A percentile compares a stretch with the other conserved stretches of the same genome.
Evolutionary conservation across 1,140 invertebrate species (phyloP).

Genomic region (Bombus ignitus): DNA sequence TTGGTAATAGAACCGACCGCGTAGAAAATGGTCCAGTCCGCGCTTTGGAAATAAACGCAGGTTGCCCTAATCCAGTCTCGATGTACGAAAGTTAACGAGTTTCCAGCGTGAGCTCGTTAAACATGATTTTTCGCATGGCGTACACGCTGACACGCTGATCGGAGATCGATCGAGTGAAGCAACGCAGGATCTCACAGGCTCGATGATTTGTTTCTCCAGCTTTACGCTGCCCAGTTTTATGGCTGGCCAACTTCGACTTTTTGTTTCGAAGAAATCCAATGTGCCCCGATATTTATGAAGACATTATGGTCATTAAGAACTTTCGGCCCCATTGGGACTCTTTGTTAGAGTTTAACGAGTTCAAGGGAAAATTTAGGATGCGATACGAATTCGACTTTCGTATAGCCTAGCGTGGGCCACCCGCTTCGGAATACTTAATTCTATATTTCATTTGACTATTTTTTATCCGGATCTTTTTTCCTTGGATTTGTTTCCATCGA

Average conservation of each 20-base stretch:
- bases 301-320: neutral
- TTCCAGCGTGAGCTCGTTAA: slow-evolving; percentile 44
- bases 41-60: slow-evolving; percentile 49
- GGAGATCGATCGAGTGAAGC: neutral
- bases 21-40: slow-evolving; percentile 50
- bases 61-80: slow-evolving; percentile 4
- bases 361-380: neutral
- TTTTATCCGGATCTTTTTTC: too few relatives aligned
- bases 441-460: too few relatives aligned
- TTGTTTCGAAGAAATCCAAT: neutral
- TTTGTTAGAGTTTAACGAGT: neutral
- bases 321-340: neutral
- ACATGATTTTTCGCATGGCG: slow-evolving; percentile 18
- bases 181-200: neutral
- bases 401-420: too few relatives aligned
- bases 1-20: slow-evolving; percentile 23
- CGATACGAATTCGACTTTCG: neutral
- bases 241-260: neutral
- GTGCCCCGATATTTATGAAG: neutral
- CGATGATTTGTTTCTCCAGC: neutral
- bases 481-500: too few relatives aligned
- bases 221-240: neutral
- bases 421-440: too few relatives aligned
- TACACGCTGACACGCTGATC: slow-evolving; percentile 1
- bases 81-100: slow-evolving; percentile 46